Base-by-base conservation (phyloP, 2,113 vertebrate species). In the Bubalus kerabau region DNA sequence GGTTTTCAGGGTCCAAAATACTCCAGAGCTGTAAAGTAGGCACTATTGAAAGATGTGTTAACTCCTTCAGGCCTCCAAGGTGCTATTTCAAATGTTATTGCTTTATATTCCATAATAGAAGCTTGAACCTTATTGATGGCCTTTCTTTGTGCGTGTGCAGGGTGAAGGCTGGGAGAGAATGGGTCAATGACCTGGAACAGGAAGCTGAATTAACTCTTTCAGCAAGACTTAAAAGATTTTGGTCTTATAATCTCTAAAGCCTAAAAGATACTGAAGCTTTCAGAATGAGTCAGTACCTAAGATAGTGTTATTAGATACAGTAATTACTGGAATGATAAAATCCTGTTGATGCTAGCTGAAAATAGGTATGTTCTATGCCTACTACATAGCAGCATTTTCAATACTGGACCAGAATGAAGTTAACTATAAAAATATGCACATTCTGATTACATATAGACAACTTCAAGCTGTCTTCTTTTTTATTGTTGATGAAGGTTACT, bases 1-100 rank as follows among this genome's bases (percentile, higher is more conserved):
- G n/a, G 36, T 60, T 89, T 97, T 92, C 54, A 80, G 74, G 46
- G 36, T 83, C 52, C 50, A 92, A 19, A 96, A 84, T 92, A 74
- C 48, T 85, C 17, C 16, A 43, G 21, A 90, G 82, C 26, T 97
- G 5, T 87, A 60, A 86, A 97, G 83, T 16, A 86, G 43, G 14
- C 54, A 64, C 30, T 88, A 24, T 48, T 48, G 56, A 92, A 94
- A 91, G 85, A 82, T 82, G 32, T 84, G 30, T 56, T 91, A 82
- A 95, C 78, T 91, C 89, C 76, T 94, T 59, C 26, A 60, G 95
- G 15, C 56, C 54, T 90, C 57, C 23, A 86, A 95, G 57, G 60
- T 93, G 59, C 87, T 92, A 71, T 98, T 95, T 92, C 84, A 96
- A 92, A 76, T 90, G 52, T 87, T 95, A 91, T 59, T 95, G 84